Evolutionary conservation across 2,888 invertebrate species (phyloP), one percentile per base, ranked within the genome.

Genomic region (Dryadula phaetusa): DNA sequence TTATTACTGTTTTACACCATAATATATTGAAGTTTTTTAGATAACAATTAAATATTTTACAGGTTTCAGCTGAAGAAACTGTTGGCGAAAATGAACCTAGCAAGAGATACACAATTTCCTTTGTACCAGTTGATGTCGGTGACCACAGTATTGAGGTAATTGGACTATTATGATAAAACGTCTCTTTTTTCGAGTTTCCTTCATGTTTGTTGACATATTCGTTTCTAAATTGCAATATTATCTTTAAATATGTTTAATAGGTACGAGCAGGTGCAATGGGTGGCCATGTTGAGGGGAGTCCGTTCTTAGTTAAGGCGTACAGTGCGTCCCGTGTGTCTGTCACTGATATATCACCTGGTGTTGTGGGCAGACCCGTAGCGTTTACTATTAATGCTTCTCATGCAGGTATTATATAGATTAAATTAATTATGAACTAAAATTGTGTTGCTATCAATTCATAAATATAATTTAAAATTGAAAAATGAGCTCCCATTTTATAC

Each of bases 301-400:
- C 99, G 14, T 99, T 99, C 85, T 93, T 98, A 32, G 96, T 98
- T 64, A 99, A 99, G 84, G 99, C 98, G 8, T 99, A 98, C 88
- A 99, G 99, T 80, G 97, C 99, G 0, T 96, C 96, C 73, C 96
- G 97, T 82, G 99, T 99, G n/a, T 96, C 96, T 70, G 98, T 99
- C 10, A 97, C 98, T 0, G 98, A 99, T 79, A 98, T 99, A 74
- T 96, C 96, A 14, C 96, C 96, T 6, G 98, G 98, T 0, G 95
- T 97, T 40, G 97, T 99, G 22, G 98, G 98, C 16, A 97, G 98
- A 83, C 97, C 98, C 7, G 97, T 98, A 4, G 98, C 97, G 70
- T 99, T 99, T 82, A 97, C 97, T 77, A 99, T 99, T 93, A 96
- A 96, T 78, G 96, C 96, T 60, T 95, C 95, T 0, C 95, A 96